Evolutionary conservation across 2,113 vertebrate species (phyloP), one percentile per base, ranked within the genome.

Genomic region (Solea senegalensis): DNA sequence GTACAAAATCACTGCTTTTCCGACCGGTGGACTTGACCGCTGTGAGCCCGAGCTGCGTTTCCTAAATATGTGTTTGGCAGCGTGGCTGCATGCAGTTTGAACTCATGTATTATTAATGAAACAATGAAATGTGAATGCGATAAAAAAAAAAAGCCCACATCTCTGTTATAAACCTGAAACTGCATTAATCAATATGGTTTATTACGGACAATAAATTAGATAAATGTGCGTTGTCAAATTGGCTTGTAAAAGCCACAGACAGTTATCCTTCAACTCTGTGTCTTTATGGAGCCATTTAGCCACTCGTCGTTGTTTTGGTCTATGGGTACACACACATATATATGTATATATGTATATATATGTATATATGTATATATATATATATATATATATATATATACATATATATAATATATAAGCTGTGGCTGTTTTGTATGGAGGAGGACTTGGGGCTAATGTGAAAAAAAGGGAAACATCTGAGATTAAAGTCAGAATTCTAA

Each of bases 101-200:
- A 55, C 7, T 44, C 15, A 65, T 45, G 16, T 7, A 56, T 16
- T 16, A 44, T 65, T 50, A 72, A 68, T 57, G n/a, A 72, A 51
- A 12, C 40, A 21, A 15, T 50, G 44, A 15, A 10, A 27, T 16
- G 43, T 28, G 12, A 59, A 43, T 34, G 65, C 7, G 16, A 27
- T 43, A 48, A 62, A 52, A 21, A 46, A 11, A 8, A 10, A 46
- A 46, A 46, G 21, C 8, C n/a, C 39, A 46, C 8, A 11, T 16
- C 12, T 41, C 16, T 41, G 16, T 34, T 34, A 43, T 39, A 8
- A 61, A 21, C 10, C 52, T 15, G 9, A 45, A 55, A 46, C 3
- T 48, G 43, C 49, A 53, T 46, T n/a, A 46, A 67, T 56, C 43
- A 67, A 11, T 21, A 34, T 12, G 27, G 12, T 48, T 41, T 13